Percentiles rank a stretch among this genome's conserved stretches.
These are phyloP conservation scores for Diadegma fenestrale DNA, from an alignment of 2,888 invertebrate genomes.

Conservation along the genomic window DNA sequence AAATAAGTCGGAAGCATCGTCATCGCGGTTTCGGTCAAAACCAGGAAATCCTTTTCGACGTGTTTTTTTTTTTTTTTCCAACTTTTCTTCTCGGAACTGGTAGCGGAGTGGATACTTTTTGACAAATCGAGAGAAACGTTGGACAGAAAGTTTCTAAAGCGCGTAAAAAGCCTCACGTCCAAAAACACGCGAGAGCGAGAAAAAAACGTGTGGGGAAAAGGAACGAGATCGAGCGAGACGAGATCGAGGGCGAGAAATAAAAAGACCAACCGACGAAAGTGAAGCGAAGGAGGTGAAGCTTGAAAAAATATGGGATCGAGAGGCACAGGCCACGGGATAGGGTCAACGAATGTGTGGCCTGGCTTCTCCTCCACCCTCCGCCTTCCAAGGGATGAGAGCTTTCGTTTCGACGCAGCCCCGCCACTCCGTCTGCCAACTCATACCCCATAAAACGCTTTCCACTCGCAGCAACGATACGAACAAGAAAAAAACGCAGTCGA, in stretches of 20 bases:
- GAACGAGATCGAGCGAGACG: conserved; percentile 54
- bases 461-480: conserved; percentile 39
- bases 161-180: conserved; percentile 46
- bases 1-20: conserved; percentile 55
- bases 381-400: conserved; percentile 51
- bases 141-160: conserved; percentile 59
- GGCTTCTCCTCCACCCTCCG: conserved; percentile 64
- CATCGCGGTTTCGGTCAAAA: conserved; percentile 42
- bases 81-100: conserved; percentile 1
- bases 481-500: conserved; percentile 12
- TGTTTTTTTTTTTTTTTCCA: conserved; percentile 14
- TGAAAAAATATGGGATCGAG: conserved; percentile 78
- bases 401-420: conserved; percentile 41
- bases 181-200: conserved; percentile 58
- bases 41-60: conserved; percentile 44
- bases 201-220: conserved; percentile 38
- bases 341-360: conserved; percentile 75
- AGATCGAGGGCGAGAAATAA: conserved; percentile 34
- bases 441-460: conserved; percentile 33
- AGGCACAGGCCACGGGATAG: conserved; percentile 75
- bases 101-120: conserved; percentile 37
- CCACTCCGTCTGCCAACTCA: conserved; percentile 57
- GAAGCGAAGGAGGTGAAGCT: conserved; percentile 64
- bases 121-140: conserved; percentile 66
- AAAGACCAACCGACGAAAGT: conserved; percentile 35